Percentiles rank a stretch among this genome's conserved stretches.
These are phyloP conservation scores for Smittia aterrima DNA, from an alignment of 2,888 invertebrate species.

Conservation along the genomic window DNA sequence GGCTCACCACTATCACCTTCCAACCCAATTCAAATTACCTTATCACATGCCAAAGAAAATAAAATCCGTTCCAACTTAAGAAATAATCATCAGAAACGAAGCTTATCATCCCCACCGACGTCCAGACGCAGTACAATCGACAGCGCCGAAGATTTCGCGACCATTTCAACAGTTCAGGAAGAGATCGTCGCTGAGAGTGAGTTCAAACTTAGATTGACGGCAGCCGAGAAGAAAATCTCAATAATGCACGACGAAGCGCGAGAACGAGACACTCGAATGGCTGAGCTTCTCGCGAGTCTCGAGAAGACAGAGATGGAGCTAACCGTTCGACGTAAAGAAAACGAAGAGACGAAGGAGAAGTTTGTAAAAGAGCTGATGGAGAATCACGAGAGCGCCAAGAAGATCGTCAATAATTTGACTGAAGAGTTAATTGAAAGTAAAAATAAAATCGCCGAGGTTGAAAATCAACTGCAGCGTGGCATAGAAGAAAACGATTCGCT, in stretches of 20 bases:
- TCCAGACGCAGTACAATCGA: conserved; percentile 64
- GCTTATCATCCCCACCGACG: conserved; percentile 61
- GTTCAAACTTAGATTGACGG: conserved; percentile 67
- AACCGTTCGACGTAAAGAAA: conserved; percentile 67
- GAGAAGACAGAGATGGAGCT: conserved; percentile 76
- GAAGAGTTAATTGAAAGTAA: conserved; percentile 68
- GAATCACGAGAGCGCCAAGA: conserved; percentile 67
- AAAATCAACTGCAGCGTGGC: conserved; percentile 61
- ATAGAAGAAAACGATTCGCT: conserved; percentile 76
- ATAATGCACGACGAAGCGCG: conserved; percentile 71
- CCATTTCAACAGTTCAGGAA: conserved; percentile 50
- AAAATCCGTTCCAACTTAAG: conserved; percentile 57
- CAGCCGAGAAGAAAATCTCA: conserved; percentile 70
- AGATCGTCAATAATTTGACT: conserved; percentile 68
- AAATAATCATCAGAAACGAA: conserved; percentile 60
- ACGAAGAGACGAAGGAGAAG: conserved; percentile 67
- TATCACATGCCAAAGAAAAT: conserved; percentile 64
- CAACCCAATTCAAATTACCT: conserved; percentile 62
- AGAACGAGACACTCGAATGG: conserved; percentile 70
- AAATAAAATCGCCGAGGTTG: conserved; percentile 53
- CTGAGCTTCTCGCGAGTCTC: conserved; percentile 71
- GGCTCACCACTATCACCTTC: conserved; percentile 68
- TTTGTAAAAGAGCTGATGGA: conserved; percentile 63
- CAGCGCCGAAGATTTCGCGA: conserved; percentile 59
- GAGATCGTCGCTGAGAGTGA: conserved; percentile 57